Base-by-base conservation (phyloP, 2,888 invertebrate genomes). In the Dinocampus coccinellae region DNA sequence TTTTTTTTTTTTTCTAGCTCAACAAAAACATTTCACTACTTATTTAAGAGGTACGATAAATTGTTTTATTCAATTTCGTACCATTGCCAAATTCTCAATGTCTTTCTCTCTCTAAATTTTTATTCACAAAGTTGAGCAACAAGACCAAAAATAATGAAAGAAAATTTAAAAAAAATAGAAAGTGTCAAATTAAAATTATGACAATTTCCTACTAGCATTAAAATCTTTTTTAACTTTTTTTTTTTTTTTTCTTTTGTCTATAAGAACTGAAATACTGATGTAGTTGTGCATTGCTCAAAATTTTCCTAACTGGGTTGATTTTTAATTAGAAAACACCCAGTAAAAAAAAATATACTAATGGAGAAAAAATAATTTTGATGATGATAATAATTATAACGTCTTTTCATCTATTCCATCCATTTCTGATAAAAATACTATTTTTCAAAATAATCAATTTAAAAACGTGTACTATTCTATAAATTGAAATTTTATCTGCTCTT, bases 251-350 rank as follows among this genome's bases (percentile, higher is more conserved):
- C 13, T 3, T 4, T 55, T 9, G 26, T 10, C 13, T 13, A 11
- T 55, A 26, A 55, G 24, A 24, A 24, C 24, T 24, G 3, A 55
- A 53, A n/a, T 53, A 16, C 1, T n/a, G 36, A 13, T 26, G 63
- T 63, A 58, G 66, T 47, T 61, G 9, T 33, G 24, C 1, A 65
- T 70, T 66, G 72, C 73, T 73, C 70, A 74, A 75, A 72, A 68
- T 70, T 65, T 36, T 53, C 42, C 34, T 34, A 34, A 36, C 57
- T 55, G 72, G 69, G 69, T 72, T 73, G 70, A 26, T 60, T 55
- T 52, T 34, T 36, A 65, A 42, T 33, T 16, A 57, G n/a, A 34
- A 34, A 52, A 53, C 33, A 6, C 16, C 26, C 53, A 60, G 58
- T 10, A 20, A 3, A 13, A 22, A 65, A 20, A 20, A 7, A 47